Percentiles rank a stretch among this genome's conserved stretches.
phyloP scores from a whole-genome alignment of 2,797 vertebrate species.

The Lagorchestes hirsutus region DNA sequence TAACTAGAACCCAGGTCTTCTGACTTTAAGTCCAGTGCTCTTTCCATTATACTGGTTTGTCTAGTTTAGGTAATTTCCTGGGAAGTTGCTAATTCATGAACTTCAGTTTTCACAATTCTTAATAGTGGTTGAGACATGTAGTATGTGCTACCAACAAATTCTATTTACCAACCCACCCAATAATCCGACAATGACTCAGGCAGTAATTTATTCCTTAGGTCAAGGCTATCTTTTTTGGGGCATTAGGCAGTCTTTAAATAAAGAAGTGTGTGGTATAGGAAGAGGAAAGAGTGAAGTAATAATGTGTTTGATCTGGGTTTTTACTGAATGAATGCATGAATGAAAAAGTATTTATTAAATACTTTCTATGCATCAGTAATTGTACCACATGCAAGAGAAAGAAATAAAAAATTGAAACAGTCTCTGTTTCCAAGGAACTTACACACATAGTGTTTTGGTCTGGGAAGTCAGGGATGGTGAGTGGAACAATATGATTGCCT shows the following conservation, averaged over 20 bases:
- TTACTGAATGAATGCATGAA: not conserved
- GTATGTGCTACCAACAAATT: not conserved
- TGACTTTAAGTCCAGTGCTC: too few relatives aligned
- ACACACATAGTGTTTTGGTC: not conserved
- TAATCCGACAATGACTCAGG: not conserved
- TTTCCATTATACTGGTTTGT: not conserved
- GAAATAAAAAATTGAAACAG: not conserved
- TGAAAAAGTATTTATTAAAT: not conserved
- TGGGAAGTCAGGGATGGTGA: not conserved
- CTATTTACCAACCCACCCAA: not conserved
- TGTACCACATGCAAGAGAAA: not conserved
- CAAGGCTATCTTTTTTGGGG: not conserved
- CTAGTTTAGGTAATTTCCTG: not conserved
- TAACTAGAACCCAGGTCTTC: too few relatives aligned
- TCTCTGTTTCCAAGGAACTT: not conserved
- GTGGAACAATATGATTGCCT: not conserved
- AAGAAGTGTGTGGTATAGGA: not conserved
- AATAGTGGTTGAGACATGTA: not conserved
- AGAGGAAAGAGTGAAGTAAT: not conserved
- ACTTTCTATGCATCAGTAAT: not conserved
- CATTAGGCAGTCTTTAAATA: not conserved
- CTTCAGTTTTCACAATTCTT: not conserved
- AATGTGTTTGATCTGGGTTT: not conserved
- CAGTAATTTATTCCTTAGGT: not conserved
- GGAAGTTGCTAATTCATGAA: not conserved